Evolutionary conservation across 2,797 vertebrate genomes (phyloP).

Genomic region (Pseudomugil tenellus): DNA sequence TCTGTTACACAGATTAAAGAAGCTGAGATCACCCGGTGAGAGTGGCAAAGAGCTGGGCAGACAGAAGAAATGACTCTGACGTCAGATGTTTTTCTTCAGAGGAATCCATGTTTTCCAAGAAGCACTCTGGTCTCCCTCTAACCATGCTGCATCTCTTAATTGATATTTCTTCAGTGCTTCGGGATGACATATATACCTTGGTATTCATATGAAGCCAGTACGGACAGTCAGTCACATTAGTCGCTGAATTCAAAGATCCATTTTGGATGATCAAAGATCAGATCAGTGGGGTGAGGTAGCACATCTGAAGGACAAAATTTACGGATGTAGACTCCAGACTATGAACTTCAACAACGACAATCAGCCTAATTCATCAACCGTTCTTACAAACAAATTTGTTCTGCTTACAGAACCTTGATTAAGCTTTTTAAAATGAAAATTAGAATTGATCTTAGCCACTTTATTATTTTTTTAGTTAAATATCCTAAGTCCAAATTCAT

Average conservation of each 20-base stretch:
- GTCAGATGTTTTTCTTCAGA: conserved; percentile 59
- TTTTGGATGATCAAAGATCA: conserved; percentile 29
- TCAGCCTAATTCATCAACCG: too few species aligned
- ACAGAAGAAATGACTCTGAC: conserved; percentile 44
- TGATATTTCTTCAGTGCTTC: conserved; percentile 55
- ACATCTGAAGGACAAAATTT: too few species aligned
- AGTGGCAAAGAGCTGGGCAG: conserved; percentile 28
- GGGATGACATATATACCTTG: conserved; percentile 53
- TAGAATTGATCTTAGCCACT: too few species aligned
- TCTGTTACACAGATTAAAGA: conserved; percentile 57
- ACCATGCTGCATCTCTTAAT: conserved; percentile 42
- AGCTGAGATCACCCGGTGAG: conserved; percentile 45
- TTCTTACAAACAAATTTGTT: too few species aligned
- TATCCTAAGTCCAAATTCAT: too few species aligned
- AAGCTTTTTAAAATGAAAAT: too few species aligned
- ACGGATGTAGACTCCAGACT: conserved; percentile 5
- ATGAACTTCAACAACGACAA: too few species aligned
- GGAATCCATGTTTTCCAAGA: not conserved
- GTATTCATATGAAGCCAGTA: conserved; percentile 52
- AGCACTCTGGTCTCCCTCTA: conserved; percentile 20
- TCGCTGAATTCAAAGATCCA: conserved; percentile 17
- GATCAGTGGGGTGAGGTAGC: not conserved
- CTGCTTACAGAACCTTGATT: too few species aligned
- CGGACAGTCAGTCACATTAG: conserved; percentile 66
- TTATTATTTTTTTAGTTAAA: too few species aligned